Conservation (phyloP, 2,888 invertebrate genomes). For the Pammene aurita region DNA sequence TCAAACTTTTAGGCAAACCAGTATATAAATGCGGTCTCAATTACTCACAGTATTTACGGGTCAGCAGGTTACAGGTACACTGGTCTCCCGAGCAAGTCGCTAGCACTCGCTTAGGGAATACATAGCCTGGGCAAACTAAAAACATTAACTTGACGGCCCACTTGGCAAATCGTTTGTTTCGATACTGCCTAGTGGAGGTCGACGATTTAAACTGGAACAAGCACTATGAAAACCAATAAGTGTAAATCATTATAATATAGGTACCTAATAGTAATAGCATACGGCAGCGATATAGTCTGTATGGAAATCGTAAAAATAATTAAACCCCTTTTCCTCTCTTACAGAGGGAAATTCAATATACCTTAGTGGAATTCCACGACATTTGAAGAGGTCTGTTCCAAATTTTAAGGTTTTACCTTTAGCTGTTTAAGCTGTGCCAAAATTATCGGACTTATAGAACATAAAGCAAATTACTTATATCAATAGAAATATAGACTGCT, state of each 20-base stretch:
- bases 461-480: no score
- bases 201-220: constrained; percentile 29
- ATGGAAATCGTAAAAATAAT: no score
- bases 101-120: not conserved
- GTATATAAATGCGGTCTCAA: not conserved
- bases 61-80: not conserved
- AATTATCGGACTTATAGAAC: no score
- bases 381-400: no score
- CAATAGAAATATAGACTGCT: no score
- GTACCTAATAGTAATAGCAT: no score
- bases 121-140: constrained; percentile 11
- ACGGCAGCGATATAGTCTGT: no score
- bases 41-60: not conserved
- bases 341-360: no score
- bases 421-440: no score
- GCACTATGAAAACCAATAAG: constrained; percentile 13
- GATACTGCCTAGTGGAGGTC: constrained; percentile 40
- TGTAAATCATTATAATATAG: not conserved
- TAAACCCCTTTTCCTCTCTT: no score
- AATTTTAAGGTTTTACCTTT: no score
- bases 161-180: constrained; percentile 37
- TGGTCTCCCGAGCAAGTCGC: not conserved
- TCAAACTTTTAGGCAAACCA: constrained; percentile 2
- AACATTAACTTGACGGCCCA: constrained; percentile 38
- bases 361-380: no score